phyloP scores from a whole-genome alignment of 2,113 vertebrate species.

The Hepsetus odoe region DNA sequence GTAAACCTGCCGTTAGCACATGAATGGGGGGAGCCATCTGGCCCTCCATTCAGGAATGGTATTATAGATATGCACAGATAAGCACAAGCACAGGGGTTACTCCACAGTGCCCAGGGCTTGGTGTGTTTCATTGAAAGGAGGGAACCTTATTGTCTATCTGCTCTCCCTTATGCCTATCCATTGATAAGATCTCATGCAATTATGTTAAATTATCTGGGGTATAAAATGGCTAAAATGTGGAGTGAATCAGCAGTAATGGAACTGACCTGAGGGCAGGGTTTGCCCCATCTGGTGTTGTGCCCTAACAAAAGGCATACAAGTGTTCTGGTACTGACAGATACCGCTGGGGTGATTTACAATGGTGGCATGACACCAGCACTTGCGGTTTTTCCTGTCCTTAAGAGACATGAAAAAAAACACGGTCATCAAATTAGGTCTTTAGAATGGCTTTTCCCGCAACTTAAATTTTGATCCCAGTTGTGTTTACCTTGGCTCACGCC shows the following conservation, averaged over 20 bases:
- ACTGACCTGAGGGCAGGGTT: constrained; percentile 14
- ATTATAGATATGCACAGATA: constrained; percentile 62
- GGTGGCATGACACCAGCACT: neutral
- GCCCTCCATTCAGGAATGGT: constrained; percentile 61
- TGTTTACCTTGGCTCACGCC: constrained; percentile 63
- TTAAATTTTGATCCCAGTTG: constrained; percentile 50
- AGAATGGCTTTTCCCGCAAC: constrained; percentile 12
- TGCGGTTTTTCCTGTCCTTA: constrained; percentile 8
- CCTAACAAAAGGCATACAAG: constrained; percentile 13
- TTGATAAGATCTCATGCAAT: constrained; percentile 54
- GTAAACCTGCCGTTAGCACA: constrained; percentile 75
- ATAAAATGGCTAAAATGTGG: constrained; percentile 20
- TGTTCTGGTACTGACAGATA: neutral
- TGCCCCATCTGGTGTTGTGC: neutral
- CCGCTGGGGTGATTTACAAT: constrained; percentile 8
- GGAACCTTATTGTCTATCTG: constrained; percentile 23
- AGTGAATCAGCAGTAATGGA: constrained; percentile 44
- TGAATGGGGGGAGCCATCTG: constrained; percentile 75
- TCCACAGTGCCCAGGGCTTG: constrained; percentile 40
- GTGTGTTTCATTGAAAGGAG: constrained; percentile 13
- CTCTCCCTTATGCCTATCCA: constrained; percentile 9
- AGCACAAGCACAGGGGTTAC: constrained; percentile 31
- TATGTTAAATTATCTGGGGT: constrained; percentile 35
- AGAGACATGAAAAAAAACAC: constrained; percentile 2
- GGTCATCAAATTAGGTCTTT: neutral